Conservation (phyloP, 2,888 invertebrate species). For the Steinernema hermaphroditum region DNA sequence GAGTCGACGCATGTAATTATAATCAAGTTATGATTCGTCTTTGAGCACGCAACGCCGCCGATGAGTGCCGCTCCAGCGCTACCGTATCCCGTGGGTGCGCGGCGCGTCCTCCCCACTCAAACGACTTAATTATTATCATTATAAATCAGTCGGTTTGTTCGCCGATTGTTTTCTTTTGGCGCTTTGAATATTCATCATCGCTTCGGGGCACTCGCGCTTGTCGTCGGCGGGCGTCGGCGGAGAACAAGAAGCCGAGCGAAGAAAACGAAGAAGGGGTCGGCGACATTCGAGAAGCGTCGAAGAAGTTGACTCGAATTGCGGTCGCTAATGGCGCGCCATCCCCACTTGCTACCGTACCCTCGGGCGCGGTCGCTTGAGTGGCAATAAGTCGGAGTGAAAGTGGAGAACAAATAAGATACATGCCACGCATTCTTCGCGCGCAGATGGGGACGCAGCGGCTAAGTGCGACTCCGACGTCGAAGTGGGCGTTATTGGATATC, state of each 20-base stretch:
- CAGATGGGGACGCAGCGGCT: conserved; percentile 13
- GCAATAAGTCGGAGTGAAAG: conserved; percentile 23
- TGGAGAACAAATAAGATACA: conserved; percentile 28
- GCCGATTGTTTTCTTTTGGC: conserved; percentile 26
- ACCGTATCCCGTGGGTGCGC: background rate
- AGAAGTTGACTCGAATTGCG: background rate
- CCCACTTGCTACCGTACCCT: background rate
- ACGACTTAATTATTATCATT: conserved; percentile 25
- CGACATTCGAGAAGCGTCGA: conserved; percentile 3
- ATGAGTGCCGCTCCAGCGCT: background rate
- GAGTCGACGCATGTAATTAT: conserved; percentile 16
- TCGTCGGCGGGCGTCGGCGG: background rate
- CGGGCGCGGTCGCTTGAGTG: background rate
- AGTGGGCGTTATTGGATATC: conserved; percentile 26
- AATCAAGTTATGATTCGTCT: conserved; percentile 26
- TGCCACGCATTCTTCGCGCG: background rate
- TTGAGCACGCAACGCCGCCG: conserved; percentile 10
- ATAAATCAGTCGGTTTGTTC: conserved; percentile 26
- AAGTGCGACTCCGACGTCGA: background rate
- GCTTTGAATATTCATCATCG: conserved; percentile 12
- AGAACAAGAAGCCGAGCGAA: conserved; percentile 31
- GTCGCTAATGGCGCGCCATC: background rate
- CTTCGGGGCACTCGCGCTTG: background rate
- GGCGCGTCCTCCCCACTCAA: background rate
- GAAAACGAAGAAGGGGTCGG: conserved; percentile 1